Percentiles rank a stretch among this genome's conserved stretches.
These are phyloP conservation scores for Eilema depressum DNA, from an alignment of 2,888 invertebrate genomes.

Conservation along the genomic window DNA sequence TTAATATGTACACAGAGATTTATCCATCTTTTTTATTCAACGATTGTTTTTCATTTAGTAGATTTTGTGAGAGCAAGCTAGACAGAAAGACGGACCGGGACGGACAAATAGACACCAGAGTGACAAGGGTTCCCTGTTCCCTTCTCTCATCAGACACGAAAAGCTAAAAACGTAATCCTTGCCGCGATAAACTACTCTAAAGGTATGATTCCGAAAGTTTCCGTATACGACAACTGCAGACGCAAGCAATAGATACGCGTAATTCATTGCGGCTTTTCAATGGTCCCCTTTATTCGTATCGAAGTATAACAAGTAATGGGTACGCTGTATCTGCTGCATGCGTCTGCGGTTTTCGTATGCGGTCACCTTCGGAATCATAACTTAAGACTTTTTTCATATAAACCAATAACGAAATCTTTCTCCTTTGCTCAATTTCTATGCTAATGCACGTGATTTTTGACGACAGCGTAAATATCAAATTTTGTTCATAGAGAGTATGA, in stretches of 20 bases:
- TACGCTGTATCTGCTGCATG: too few species aligned
- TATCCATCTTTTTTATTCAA: too few species aligned
- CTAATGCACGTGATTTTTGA: conserved; percentile 44
- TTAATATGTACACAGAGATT: too few species aligned
- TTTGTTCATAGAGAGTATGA: conserved; percentile 39
- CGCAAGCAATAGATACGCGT: too few species aligned
- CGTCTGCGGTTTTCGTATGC: too few species aligned
- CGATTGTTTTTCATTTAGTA: not conserved
- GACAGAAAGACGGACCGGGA: not conserved
- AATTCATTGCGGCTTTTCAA: too few species aligned
- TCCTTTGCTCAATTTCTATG: conserved; percentile 30
- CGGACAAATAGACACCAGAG: conserved; percentile 2
- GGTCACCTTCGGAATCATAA: too few species aligned
- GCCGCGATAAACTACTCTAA: not conserved
- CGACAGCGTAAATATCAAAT: conserved; percentile 40
- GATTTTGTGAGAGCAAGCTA: not conserved
- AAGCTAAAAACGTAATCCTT: not conserved
- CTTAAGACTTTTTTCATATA: not conserved
- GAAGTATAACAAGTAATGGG: too few species aligned
- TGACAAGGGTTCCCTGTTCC: not conserved
- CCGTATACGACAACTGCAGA: too few species aligned
- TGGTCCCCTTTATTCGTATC: too few species aligned
- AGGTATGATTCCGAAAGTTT: too few species aligned
- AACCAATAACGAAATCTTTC: conserved; percentile 16
- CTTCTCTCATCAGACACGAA: not conserved